A percentile compares a stretch with the other conserved stretches of the same genome.
Conservation (phyloP, 2,797 vertebrate species). For the Eremophila alpestris region DNA sequence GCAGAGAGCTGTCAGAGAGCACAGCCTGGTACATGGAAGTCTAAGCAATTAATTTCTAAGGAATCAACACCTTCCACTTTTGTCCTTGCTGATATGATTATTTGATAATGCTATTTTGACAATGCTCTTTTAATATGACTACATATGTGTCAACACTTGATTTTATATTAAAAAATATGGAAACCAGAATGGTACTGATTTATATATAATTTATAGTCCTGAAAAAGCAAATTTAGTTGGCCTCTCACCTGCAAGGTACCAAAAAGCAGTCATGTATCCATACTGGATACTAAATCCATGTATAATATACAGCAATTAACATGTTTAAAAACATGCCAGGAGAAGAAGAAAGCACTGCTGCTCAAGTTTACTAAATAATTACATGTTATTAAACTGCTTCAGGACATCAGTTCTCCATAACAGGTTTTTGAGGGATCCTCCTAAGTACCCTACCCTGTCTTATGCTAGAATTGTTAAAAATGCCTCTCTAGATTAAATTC, state of each 20-base stretch:
- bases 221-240: neutral
- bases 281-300: neutral
- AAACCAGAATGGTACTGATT: neutral
- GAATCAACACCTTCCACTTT: neutral
- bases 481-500: neutral
- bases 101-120: neutral
- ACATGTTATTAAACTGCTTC: neutral
- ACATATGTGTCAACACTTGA: neutral
- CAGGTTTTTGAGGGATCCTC: neutral
- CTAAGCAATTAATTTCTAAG: neutral
- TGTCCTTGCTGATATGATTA: neutral
- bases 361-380: neutral
- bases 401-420: neutral
- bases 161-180: neutral
- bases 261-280: neutral
- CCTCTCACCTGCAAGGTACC: neutral
- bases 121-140: neutral
- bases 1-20: neutral
- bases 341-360: neutral
- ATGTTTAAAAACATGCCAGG: neutral
- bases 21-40: neutral
- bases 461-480: neutral
- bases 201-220: fast-evolving
- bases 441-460: neutral
- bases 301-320: neutral